phyloP scores from a whole-genome alignment of 2,888 invertebrate genomes.

The Cheilosia grossa region DNA sequence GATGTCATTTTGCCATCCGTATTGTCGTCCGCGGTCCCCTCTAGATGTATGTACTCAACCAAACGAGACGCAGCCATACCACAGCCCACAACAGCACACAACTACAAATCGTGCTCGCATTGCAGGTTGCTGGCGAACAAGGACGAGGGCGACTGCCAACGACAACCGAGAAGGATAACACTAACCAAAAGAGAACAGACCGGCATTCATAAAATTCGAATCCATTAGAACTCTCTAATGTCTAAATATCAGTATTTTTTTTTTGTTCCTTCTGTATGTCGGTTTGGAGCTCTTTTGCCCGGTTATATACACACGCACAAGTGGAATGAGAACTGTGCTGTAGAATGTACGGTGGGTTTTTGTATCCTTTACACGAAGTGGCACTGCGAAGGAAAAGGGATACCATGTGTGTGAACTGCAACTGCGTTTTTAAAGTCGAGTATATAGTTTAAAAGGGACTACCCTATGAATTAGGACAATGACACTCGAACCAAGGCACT shows the following conservation, averaged over 20 bases:
- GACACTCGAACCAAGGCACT: too few species aligned
- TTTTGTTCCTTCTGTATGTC: neutral
- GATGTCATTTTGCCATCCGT: slow-evolving; percentile 24
- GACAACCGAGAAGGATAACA: slow-evolving; percentile 5
- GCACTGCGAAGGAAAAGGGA: too few species aligned
- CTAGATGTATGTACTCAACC: neutral
- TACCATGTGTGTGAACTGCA: too few species aligned
- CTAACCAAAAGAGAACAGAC: slow-evolving; percentile 22
- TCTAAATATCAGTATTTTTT: slow-evolving; percentile 36
- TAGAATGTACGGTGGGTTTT: neutral
- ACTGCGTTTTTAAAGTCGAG: too few species aligned
- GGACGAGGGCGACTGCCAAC: slow-evolving; percentile 12
- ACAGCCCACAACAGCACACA: neutral
- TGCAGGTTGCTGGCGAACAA: neutral
- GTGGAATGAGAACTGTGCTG: neutral
- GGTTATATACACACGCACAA: neutral
- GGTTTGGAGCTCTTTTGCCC: slow-evolving; percentile 3
- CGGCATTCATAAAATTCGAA: slow-evolving; percentile 45
- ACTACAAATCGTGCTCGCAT: slow-evolving; percentile 23
- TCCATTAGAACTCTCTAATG: slow-evolving; percentile 54
- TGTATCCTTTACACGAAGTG: too few species aligned
- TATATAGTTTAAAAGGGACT: too few species aligned
- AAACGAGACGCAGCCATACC: neutral
- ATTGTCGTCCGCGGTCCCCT: neutral
- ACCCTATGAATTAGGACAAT: too few species aligned